These are phyloP conservation scores for Alca torda DNA, from an alignment of 2,797 vertebrate genomes.

Conservation along the genomic window DNA sequence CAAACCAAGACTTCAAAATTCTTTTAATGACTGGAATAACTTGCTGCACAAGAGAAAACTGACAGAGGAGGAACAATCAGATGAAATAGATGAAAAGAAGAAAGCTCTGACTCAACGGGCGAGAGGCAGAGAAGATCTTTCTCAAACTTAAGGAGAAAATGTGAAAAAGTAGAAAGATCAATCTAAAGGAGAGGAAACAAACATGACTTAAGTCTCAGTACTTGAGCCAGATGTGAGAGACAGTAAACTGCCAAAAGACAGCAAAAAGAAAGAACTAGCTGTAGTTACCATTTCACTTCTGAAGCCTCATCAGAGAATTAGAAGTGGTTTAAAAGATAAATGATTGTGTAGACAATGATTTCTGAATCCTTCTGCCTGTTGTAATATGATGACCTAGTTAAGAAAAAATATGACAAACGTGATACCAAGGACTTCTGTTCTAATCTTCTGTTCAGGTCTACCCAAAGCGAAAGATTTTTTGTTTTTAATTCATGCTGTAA, in stretches of 20 bases:
- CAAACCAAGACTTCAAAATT: not conserved
- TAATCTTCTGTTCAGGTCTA: not conserved
- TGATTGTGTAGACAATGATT: not conserved
- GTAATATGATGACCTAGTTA: not conserved
- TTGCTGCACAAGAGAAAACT: not conserved
- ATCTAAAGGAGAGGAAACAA: not conserved
- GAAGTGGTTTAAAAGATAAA: not conserved
- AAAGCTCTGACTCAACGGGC: not conserved
- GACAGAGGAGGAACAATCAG: not conserved
- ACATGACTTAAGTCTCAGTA: not conserved
- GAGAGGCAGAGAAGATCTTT: not conserved
- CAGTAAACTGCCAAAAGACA: not conserved
- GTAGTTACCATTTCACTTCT: not conserved
- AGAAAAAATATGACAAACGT: not conserved
- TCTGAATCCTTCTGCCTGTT: not conserved
- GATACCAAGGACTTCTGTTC: not conserved
- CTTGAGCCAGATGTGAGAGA: not conserved
- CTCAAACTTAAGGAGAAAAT: not conserved
- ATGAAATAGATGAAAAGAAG: not conserved
- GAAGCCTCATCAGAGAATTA: not conserved
- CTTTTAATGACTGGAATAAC: not conserved
- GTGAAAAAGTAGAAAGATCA: not conserved
- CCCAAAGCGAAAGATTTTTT: not conserved
- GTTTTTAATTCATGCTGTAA: fast-evolving
- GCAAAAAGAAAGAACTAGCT: not conserved